Evolutionary conservation across 2,797 vertebrate genomes (phyloP), one percentile per base, ranked within the genome.

Genomic region (Limosa lapponica): DNA sequence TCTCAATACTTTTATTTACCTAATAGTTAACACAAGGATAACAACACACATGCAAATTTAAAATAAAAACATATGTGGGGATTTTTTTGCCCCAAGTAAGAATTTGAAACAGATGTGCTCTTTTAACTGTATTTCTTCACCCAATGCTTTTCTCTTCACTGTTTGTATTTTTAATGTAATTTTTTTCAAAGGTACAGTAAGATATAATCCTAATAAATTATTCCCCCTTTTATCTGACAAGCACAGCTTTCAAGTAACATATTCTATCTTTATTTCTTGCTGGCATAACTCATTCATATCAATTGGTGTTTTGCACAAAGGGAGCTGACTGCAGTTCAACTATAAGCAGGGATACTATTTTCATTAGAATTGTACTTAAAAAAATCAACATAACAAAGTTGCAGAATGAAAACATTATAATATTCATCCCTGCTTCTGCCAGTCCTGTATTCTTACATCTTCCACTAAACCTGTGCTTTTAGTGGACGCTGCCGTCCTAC

Each of bases 21-120:
- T 97, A 98, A 98, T 97, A 98, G 96, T 98, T 98, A 98, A 97
- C 97, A 97, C 94, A 98, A 98, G 95, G 95, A 98, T 98, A 98
- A 97, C 95, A 98, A 97, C 96, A 97, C 96, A 97, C 97, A 98
- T 97, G 96, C 96, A 98, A 97, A 98, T 97, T 97, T 98, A 98
- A 98, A 98, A 97, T 96, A 98, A 98, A 97, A 98, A 98, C 98
- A 98, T 83, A 96, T 98, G 97, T 96, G 94, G 75, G 16, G 39
- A 87, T 94, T 96, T 98, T 96, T 96, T 97, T 90, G 64, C 74
- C 51, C 59, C 65, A 93, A 97, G 97, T 96, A 96, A 95, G 96
- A 98, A 98, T 98, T 95, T 94, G 95, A 98, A 98, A 98, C 98
- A 98, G 97, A 98, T 98, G 97, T 97, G 94, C 74, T 97, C 94